Evolutionary conservation across 2,888 invertebrate genomes (phyloP).

Genomic region (Phytoseiulus persimilis): DNA sequence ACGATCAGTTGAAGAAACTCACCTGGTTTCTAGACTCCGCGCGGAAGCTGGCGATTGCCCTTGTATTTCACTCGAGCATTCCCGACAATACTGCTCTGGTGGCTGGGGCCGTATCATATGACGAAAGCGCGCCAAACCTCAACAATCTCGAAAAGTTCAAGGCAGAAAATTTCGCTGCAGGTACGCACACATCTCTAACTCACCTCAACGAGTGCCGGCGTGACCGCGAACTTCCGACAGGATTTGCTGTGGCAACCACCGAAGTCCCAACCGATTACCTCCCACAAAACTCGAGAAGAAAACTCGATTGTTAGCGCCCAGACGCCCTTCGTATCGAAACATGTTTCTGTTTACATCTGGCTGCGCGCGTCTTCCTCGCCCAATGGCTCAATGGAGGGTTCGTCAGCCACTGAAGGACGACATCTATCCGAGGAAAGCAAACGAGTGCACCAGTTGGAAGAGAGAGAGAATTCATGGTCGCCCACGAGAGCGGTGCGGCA

Average conservation of each 20-base stretch:
- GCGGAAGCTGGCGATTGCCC: background rate
- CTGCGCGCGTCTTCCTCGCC: background rate
- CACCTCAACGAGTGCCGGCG: background rate
- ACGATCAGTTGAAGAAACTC: background rate
- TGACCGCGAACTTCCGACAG: background rate
- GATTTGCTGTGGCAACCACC: background rate
- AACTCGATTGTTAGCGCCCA: background rate
- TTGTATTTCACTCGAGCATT: background rate
- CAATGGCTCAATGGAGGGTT: too few species aligned
- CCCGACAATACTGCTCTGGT: background rate
- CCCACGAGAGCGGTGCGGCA: too few species aligned
- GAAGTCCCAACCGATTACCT: background rate
- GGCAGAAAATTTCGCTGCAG: background rate
- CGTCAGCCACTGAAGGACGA: too few species aligned
- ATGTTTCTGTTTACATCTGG: background rate
- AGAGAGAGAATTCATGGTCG: too few species aligned
- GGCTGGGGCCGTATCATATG: conserved; percentile 1
- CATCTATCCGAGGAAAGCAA: too few species aligned
- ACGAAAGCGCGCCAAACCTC: background rate
- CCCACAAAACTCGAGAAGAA: background rate
- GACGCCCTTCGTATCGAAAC: conserved; percentile 5
- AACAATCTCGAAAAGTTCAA: background rate
- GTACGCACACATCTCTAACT: background rate
- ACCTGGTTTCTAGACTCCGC: background rate
- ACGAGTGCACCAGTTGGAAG: too few species aligned